phyloP scores from a whole-genome alignment of 1,140 invertebrate genomes.

The Heliconius himera region DNA sequence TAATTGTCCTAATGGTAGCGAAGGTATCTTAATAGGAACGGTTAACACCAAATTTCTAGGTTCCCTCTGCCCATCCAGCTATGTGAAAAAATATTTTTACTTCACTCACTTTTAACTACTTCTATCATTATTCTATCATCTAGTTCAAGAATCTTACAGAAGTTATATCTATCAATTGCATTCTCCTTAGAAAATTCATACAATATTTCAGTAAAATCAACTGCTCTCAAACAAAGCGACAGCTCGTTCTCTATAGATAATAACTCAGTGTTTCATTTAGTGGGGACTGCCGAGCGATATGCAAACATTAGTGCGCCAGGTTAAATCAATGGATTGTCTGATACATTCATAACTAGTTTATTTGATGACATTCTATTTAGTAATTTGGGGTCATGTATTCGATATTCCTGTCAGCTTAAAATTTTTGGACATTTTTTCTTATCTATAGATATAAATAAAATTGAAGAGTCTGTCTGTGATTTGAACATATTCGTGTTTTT shows the following conservation, averaged over 20 bases:
- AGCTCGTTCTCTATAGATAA: neutral
- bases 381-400: neutral
- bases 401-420: too few species aligned
- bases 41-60: too few species aligned
- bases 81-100: too few species aligned
- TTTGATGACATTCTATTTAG: neutral
- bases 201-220: neutral
- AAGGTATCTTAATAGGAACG: too few species aligned
- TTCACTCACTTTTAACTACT: too few species aligned
- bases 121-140: too few species aligned
- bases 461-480: too few species aligned
- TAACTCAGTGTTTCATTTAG: slow-evolving; percentile 3
- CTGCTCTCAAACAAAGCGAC: slow-evolving; percentile 1
- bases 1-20: too few species aligned
- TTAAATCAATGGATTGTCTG: neutral
- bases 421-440: too few species aligned
- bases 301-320: neutral
- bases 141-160: neutral
- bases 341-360: neutral
- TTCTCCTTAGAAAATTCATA: neutral
- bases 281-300: neutral
- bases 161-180: neutral
- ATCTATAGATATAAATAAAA: too few species aligned
- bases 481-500: too few species aligned
- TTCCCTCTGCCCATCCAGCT: too few species aligned